Evolutionary conservation across 1,140 invertebrate species (phyloP).

Genomic region (Drosophila pruinosa): DNA sequence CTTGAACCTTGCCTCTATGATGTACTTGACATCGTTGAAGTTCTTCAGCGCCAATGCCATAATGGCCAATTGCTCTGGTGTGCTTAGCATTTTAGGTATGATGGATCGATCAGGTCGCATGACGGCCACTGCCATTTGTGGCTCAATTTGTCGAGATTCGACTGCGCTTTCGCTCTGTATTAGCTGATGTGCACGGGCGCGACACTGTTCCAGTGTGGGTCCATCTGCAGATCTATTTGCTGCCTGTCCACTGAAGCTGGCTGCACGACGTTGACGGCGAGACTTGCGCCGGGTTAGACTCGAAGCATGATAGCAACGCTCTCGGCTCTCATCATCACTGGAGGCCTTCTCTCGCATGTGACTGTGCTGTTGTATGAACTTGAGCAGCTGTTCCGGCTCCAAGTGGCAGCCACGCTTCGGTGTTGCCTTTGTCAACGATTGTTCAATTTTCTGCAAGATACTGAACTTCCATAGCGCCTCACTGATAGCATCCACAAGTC

Average conservation of each 20-base stretch:
- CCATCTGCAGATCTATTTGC: slow-evolving; percentile 6
- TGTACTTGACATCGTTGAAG: slow-evolving; percentile 77
- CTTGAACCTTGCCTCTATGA: slow-evolving; percentile 64
- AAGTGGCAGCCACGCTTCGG: slow-evolving; percentile 29
- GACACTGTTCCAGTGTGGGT: slow-evolving; percentile 41
- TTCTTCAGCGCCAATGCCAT: slow-evolving; percentile 72
- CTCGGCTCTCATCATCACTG: slow-evolving; percentile 76
- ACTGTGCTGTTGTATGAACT: slow-evolving; percentile 65
- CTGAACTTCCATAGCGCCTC: slow-evolving; percentile 73
- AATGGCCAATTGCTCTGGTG: slow-evolving; percentile 75
- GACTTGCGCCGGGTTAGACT: slow-evolving; percentile 65
- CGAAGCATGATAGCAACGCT: slow-evolving; percentile 58
- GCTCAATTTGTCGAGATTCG: background rate
- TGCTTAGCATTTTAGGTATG: slow-evolving; percentile 73
- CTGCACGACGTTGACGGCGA: slow-evolving; percentile 57
- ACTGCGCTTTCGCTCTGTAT: slow-evolving; percentile 2
- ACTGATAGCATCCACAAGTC: slow-evolving; percentile 62
- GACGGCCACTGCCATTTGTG: background rate
- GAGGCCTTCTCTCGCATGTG: slow-evolving; percentile 59
- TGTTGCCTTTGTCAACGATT: slow-evolving; percentile 33
- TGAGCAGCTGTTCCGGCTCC: slow-evolving; percentile 64
- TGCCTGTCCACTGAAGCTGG: slow-evolving; percentile 58
- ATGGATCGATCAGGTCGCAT: slow-evolving; percentile 52
- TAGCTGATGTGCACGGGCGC: slow-evolving; percentile 29
- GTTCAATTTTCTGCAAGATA: slow-evolving; percentile 71